phyloP scores from a whole-genome alignment of 2,113 vertebrate species.

The Chinchilla lanigera region DNA sequence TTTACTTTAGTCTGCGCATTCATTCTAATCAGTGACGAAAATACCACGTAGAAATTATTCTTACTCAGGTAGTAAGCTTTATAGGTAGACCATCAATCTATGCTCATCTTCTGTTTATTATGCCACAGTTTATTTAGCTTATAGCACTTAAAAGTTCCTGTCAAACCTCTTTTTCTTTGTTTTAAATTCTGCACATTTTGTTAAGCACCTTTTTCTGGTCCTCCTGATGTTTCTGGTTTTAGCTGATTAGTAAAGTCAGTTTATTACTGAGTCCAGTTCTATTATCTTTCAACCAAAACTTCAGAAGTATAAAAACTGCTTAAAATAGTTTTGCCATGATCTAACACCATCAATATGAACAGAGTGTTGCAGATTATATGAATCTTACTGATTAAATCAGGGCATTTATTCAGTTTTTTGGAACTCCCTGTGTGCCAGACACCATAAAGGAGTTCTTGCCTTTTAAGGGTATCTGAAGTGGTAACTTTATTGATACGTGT shows the following conservation, averaged over 20 bases:
- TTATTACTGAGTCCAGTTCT: background rate
- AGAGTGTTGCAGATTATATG: constrained; percentile 55
- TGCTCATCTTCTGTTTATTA: constrained; percentile 49
- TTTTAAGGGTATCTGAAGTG: constrained; percentile 41
- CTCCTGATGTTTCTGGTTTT: constrained; percentile 45
- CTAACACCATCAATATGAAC: background rate
- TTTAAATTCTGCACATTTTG: constrained; percentile 57
- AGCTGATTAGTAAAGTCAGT: constrained; percentile 3
- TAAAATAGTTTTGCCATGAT: constrained; percentile 48
- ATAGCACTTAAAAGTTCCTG: background rate
- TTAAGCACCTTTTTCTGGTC: constrained; percentile 36
- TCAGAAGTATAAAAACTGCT: constrained; percentile 34
- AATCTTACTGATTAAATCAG: constrained; percentile 30
- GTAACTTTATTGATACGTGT: constrained; percentile 49
- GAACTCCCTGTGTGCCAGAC: background rate
- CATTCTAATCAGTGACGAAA: constrained; percentile 40
- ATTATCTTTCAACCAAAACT: constrained; percentile 39
- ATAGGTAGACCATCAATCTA: background rate
- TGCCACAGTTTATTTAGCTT: background rate
- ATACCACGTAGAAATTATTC: constrained; percentile 5
- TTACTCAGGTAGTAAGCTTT: constrained; percentile 10
- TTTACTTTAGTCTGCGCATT: constrained; percentile 46
- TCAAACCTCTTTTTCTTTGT: constrained; percentile 30
- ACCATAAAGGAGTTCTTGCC: background rate
- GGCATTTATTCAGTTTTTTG: constrained; percentile 57